phyloP scores from a whole-genome alignment of 2,888 invertebrate species.

The Belgica antarctica region DNA sequence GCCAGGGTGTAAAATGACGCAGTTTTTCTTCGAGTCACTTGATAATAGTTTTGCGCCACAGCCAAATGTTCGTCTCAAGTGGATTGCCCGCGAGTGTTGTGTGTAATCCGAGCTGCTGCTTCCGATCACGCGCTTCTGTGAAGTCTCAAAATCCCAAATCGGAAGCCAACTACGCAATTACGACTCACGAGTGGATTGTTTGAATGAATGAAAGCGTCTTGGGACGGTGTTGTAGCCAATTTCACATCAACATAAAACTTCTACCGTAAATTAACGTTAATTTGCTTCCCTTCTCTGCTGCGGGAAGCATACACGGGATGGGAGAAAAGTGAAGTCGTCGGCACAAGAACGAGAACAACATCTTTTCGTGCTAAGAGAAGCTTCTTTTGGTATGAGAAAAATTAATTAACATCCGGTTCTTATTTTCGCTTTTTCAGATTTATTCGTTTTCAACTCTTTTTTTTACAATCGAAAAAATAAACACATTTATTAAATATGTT shows the following conservation, averaged over 20 bases:
- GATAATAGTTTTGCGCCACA: too few relatives aligned
- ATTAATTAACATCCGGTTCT: conserved; percentile 21
- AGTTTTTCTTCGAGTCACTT: too few relatives aligned
- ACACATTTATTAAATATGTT: too few relatives aligned
- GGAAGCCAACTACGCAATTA: conserved; percentile 15
- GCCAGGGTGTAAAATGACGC: conserved; percentile 21
- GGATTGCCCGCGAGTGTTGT: not conserved
- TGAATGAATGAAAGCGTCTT: not conserved
- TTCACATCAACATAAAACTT: conserved; percentile 31
- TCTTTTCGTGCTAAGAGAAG: conserved; percentile 7
- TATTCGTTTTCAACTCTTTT: not conserved
- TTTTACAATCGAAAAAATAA: too few relatives aligned
- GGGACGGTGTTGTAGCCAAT: conserved; percentile 1
- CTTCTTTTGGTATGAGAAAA: not conserved
- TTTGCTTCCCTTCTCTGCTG: conserved; percentile 44
- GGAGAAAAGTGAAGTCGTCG: too few relatives aligned
- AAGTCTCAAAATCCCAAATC: not conserved
- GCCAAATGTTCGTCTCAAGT: too few relatives aligned
- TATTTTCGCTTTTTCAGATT: not conserved
- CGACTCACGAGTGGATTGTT: not conserved
- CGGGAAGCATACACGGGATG: not conserved
- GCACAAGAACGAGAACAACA: conserved; percentile 14
- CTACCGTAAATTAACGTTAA: conserved; percentile 43
- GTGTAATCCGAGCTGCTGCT: not conserved
- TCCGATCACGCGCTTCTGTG: not conserved